These are phyloP conservation scores for Glomeris maerens DNA, from an alignment of 1,140 invertebrate species.

Conservation along the genomic window DNA sequence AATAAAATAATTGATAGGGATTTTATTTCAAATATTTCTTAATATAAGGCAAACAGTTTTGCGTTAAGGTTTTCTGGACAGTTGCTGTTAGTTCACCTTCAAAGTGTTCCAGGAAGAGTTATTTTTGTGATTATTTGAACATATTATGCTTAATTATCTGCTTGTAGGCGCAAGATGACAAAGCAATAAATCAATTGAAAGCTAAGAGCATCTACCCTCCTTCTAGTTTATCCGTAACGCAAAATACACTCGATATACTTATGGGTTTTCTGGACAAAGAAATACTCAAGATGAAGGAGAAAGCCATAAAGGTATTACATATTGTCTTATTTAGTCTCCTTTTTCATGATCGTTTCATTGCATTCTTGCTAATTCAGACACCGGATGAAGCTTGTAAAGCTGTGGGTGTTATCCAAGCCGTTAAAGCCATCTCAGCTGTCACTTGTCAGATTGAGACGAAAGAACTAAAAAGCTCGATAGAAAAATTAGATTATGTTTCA, in stretches of 20 bases:
- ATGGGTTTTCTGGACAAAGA: constrained; percentile 65
- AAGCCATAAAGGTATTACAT: constrained; percentile 6
- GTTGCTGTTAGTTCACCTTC: constrained; percentile 6
- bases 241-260: constrained; percentile 61
- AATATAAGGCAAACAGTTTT: constrained; percentile 7
- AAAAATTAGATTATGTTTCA: no score
- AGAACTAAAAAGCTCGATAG: constrained; percentile 58
- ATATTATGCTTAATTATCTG: constrained; percentile 7
- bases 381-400: no score
- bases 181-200: background rate
- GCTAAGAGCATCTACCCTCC: constrained; percentile 28
- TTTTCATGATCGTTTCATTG: no score
- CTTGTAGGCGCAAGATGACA: constrained; percentile 52
- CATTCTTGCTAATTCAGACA: no score
- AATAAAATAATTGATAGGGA: no score
- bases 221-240: constrained; percentile 51
- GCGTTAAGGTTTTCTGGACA: constrained; percentile 3
- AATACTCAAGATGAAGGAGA: constrained; percentile 52
- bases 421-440: constrained; percentile 79
- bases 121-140: constrained; percentile 4
- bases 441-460: constrained; percentile 74
- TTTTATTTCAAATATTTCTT: constrained; percentile 1
- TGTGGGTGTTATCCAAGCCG: constrained; percentile 60
- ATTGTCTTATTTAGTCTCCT: no score
- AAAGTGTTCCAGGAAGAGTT: background rate